Evolutionary conservation across 2,797 vertebrate genomes (phyloP).

Genomic region (Sebastes ruberrimus): DNA sequence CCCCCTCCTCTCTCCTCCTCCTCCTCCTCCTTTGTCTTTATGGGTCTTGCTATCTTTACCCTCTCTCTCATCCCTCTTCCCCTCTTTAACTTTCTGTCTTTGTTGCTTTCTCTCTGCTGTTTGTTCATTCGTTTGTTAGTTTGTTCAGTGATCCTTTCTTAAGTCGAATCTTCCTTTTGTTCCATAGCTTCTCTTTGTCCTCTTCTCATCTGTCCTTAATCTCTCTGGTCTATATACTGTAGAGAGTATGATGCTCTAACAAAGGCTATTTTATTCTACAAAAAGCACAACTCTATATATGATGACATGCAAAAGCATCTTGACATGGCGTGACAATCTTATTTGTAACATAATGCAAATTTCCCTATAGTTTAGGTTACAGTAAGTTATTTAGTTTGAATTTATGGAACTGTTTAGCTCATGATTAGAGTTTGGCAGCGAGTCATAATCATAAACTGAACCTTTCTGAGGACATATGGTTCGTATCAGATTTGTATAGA

Average conservation of each 20-base stretch:
- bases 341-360: slow-evolving; percentile 2
- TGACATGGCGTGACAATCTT: not conserved
- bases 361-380: not conserved
- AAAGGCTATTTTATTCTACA: not conserved
- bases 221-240: not conserved
- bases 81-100: not conserved
- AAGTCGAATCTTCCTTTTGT: not conserved
- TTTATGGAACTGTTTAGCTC: slow-evolving; percentile 2
- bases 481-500: slow-evolving; percentile 3
- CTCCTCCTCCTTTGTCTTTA: slow-evolving; percentile 17
- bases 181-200: not conserved
- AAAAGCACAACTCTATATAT: not conserved
- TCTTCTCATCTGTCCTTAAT: slow-evolving; percentile 17
- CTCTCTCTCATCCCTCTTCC: not conserved
- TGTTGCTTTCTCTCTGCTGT: slow-evolving; percentile 2
- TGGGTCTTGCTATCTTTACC: slow-evolving; percentile 12
- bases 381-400: slow-evolving; percentile 7
- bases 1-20: slow-evolving; percentile 6
- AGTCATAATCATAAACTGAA: slow-evolving; percentile 1
- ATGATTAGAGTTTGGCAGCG: slow-evolving; percentile 37
- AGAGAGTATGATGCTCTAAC: not conserved
- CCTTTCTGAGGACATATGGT: slow-evolving; percentile 5
- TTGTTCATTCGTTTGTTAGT: not conserved
- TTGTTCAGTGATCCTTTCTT: slow-evolving; percentile 10
- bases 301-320: not conserved